These are phyloP conservation scores for Oxytorus armatus DNA, from an alignment of 2,888 invertebrate species.

Conservation along the genomic window DNA sequence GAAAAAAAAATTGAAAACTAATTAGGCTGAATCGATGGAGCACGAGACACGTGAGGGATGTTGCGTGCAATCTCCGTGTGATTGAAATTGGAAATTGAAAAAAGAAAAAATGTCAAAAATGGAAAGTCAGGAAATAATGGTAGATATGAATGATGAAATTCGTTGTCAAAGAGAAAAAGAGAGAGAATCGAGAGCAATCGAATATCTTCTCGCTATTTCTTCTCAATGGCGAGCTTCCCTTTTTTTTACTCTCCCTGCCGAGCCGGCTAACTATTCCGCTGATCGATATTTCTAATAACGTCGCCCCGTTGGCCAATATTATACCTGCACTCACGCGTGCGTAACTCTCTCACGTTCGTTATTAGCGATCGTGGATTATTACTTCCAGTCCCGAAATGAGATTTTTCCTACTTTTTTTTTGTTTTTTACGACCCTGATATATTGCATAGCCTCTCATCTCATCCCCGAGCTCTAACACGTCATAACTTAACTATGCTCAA, in stretches of 20 bases:
- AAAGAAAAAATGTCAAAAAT: not conserved
- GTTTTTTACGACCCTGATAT: constrained; percentile 34
- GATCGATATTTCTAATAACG: constrained; percentile 72
- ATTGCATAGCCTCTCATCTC: constrained; percentile 6
- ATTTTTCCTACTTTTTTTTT: constrained; percentile 58
- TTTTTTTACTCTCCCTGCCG: not conserved
- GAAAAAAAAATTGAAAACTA: too few species aligned
- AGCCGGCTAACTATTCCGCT: constrained; percentile 35
- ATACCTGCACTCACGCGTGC: constrained; percentile 18
- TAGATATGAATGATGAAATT: constrained; percentile 56
- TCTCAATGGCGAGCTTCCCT: constrained; percentile 21
- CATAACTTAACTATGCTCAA: not conserved
- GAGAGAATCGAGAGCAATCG: constrained; percentile 51
- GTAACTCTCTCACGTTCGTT: constrained; percentile 54
- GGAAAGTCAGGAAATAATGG: constrained; percentile 19
- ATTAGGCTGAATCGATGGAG: constrained; percentile 9
- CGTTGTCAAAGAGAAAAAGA: constrained; percentile 34
- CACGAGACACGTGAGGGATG: constrained; percentile 2
- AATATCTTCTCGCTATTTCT: constrained; percentile 51
- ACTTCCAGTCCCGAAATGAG: constrained; percentile 60
- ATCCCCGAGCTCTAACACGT: constrained; percentile 2
- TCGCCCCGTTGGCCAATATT: constrained; percentile 32
- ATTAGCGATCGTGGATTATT: constrained; percentile 64
- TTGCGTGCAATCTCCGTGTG: constrained; percentile 1
- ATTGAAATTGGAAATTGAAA: constrained; percentile 18